Evolutionary conservation across 2,888 invertebrate genomes (phyloP).

Genomic region (Catocala nupta): DNA sequence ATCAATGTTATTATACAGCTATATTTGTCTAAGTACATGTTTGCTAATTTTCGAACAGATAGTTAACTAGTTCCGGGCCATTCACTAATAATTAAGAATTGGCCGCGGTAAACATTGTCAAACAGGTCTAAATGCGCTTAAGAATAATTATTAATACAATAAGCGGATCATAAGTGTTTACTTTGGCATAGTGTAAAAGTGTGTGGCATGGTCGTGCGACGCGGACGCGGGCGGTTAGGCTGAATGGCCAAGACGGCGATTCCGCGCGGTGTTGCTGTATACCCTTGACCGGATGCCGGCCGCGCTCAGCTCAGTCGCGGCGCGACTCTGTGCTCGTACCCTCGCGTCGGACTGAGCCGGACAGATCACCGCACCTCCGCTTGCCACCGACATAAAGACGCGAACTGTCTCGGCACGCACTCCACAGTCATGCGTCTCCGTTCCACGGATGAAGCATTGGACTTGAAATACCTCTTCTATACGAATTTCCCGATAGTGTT

Average conservation of each 20-base stretch:
- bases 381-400: slow-evolving; percentile 58
- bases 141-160: neutral
- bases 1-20: too few relatives aligned
- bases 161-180: slow-evolving; percentile 21
- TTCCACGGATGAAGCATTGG: slow-evolving; percentile 48
- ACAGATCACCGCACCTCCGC: slow-evolving; percentile 38
- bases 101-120: too few relatives aligned
- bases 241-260: slow-evolving; percentile 53
- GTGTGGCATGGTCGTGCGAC: slow-evolving; percentile 11
- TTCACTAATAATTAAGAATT: too few relatives aligned
- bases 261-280: slow-evolving; percentile 59
- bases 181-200: slow-evolving; percentile 9
- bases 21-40: too few relatives aligned
- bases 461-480: slow-evolving; percentile 19
- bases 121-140: too few relatives aligned
- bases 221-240: slow-evolving; percentile 21
- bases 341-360: slow-evolving; percentile 65
- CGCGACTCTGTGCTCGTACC: slow-evolving; percentile 74
- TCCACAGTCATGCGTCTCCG: slow-evolving; percentile 70
- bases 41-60: too few relatives aligned
- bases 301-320: slow-evolving; percentile 78
- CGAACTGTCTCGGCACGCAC: slow-evolving; percentile 52
- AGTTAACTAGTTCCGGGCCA: too few relatives aligned
- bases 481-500: slow-evolving; percentile 36
- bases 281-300: slow-evolving; percentile 76